These are phyloP conservation scores for Apodemia duryi DNA, from an alignment of 2,888 invertebrate species.

Conservation along the genomic window DNA sequence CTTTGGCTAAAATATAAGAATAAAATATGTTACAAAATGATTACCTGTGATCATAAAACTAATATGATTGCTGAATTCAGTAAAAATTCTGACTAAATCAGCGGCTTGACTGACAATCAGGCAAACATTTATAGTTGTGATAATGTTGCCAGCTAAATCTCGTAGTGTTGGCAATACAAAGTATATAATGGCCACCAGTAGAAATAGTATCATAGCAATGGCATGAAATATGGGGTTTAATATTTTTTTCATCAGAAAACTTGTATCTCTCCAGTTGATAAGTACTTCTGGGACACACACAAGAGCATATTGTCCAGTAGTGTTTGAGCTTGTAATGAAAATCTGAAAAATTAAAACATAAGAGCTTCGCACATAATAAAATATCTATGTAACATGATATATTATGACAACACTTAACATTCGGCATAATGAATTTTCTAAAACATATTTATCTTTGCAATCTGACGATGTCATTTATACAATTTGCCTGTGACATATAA, in stretches of 20 bases:
- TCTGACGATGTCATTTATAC: no score
- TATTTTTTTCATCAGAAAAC: conserved; percentile 86
- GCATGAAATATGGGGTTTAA: conserved; percentile 88
- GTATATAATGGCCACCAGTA: conserved; percentile 87
- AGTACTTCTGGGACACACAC: conserved; percentile 86
- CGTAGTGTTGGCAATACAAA: conserved; percentile 90
- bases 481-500: no score
- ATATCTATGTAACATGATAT: no score
- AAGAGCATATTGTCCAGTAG: conserved; percentile 83
- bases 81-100: conserved; percentile 87
- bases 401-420: no score
- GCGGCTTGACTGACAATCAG: conserved; percentile 88
- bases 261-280: conserved; percentile 85
- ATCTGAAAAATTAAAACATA: conserved; percentile 56
- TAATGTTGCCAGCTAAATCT: conserved; percentile 90
- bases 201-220: conserved; percentile 83
- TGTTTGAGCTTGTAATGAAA: conserved; percentile 67
- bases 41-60: conserved; percentile 89
- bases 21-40: conserved; percentile 23
- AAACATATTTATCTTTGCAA: no score
- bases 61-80: conserved; percentile 88
- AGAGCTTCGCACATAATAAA: background rate
- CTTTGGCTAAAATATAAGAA: no score
- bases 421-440: no score
- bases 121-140: conserved; percentile 89